Evolutionary conservation across 2,888 invertebrate species (phyloP).

Genomic region (Eupithecia tripunctaria): DNA sequence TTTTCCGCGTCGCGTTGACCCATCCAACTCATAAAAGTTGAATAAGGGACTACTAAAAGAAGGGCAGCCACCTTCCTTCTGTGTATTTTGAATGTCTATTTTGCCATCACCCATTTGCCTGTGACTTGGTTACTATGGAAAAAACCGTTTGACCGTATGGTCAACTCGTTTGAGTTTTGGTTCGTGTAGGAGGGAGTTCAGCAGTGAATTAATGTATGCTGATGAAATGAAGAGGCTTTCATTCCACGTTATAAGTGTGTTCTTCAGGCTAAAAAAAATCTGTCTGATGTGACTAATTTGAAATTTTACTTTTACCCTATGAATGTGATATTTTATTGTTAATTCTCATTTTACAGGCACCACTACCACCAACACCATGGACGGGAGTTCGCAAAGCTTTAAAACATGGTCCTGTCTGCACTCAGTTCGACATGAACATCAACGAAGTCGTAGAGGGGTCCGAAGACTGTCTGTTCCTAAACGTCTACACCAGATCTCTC

Average conservation of each 20-base stretch:
- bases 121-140: too few relatives aligned
- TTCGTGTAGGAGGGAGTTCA: too few relatives aligned
- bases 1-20: too few relatives aligned
- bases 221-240: too few relatives aligned
- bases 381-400: conserved; percentile 62
- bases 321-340: not conserved
- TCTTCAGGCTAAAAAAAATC: not conserved
- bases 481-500: conserved; percentile 59
- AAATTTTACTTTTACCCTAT: too few relatives aligned
- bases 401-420: conserved; percentile 65
- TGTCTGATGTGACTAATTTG: not conserved
- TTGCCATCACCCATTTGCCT: not conserved
- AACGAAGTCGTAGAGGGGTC: conserved; percentile 54
- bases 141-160: too few relatives aligned
- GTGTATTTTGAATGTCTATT: not conserved
- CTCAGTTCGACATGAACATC: conserved; percentile 61
- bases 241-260: not conserved
- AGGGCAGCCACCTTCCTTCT: too few relatives aligned
- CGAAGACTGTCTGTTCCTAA: conserved; percentile 71
- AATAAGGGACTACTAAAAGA: too few relatives aligned
- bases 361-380: conserved; percentile 63
- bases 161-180: too few relatives aligned
- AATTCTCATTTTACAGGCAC: conserved; percentile 57
- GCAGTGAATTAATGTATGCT: too few relatives aligned
- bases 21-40: too few relatives aligned